These are phyloP conservation scores for Knipowitschia caucasica DNA, from an alignment of 2,797 vertebrate species.

Conservation along the genomic window DNA sequence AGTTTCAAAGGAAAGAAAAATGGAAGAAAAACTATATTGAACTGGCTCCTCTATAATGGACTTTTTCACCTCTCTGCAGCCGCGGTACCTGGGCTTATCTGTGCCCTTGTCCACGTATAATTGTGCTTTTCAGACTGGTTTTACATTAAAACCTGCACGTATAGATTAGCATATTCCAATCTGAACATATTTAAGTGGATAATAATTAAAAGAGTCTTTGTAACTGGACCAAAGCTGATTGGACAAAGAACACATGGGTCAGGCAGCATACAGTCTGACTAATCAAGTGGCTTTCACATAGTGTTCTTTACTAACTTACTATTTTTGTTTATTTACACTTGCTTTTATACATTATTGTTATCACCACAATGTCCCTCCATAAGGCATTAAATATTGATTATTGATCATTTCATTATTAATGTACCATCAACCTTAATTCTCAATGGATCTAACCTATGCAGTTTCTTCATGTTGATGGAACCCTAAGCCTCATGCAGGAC, in stretches of 20 bases:
- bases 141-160: constrained; percentile 45
- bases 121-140: constrained; percentile 56
- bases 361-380: too few species aligned
- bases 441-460: too few species aligned
- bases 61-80: constrained; percentile 61
- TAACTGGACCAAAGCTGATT: background rate
- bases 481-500: too few species aligned
- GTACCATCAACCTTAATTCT: too few species aligned
- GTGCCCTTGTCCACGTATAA: constrained; percentile 60
- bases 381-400: too few species aligned
- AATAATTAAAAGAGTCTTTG: constrained; percentile 40
- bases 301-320: too few species aligned
- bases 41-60: constrained; percentile 53
- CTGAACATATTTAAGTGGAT: constrained; percentile 50
- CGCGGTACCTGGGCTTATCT: constrained; percentile 64
- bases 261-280: background rate
- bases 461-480: too few species aligned
- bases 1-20: constrained; percentile 48
- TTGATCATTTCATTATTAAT: too few species aligned
- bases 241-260: constrained; percentile 8
- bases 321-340: too few species aligned
- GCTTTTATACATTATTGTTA: too few species aligned
- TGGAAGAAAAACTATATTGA: constrained; percentile 56
- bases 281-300: too few species aligned
- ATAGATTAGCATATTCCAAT: constrained; percentile 57